Percentiles rank a stretch among this genome's conserved stretches.
Conservation (phyloP, 2,113 vertebrate genomes). For the Microtus oregoni region DNA sequence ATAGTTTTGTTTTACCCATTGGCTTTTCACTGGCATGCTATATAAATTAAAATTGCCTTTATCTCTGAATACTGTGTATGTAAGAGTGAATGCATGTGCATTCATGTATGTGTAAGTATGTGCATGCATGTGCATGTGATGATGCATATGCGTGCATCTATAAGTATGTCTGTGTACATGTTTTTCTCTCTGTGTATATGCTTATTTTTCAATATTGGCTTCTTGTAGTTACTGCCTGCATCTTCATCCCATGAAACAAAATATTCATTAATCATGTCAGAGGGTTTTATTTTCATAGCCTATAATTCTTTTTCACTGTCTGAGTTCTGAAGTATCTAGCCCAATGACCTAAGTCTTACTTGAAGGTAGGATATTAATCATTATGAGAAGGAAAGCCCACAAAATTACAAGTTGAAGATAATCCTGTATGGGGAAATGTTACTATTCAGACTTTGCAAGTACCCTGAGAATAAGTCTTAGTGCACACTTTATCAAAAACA, state of each 20-base stretch:
- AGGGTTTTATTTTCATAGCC: conserved; percentile 73
- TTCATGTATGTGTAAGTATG: neutral
- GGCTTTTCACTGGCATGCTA: neutral
- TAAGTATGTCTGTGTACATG: no score
- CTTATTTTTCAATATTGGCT: neutral
- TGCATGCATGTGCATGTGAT: neutral
- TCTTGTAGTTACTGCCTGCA: conserved; percentile 48
- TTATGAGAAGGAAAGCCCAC: conserved; percentile 66
- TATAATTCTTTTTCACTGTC: conserved; percentile 74
- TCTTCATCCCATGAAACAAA: conserved; percentile 71
- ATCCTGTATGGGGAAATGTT: conserved; percentile 81
- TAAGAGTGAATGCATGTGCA: neutral
- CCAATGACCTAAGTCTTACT: conserved; percentile 75
- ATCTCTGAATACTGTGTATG: neutral
- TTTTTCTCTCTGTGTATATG: neutral
- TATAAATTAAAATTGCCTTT: conserved; percentile 48
- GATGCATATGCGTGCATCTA: neutral
- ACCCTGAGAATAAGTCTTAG: conserved; percentile 84
- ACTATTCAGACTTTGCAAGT: conserved; percentile 78
- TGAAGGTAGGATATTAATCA: conserved; percentile 80
- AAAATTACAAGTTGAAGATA: conserved; percentile 81
- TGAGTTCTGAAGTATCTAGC: conserved; percentile 72
- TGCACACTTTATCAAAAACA: conserved; percentile 82
- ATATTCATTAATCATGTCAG: conserved; percentile 81
- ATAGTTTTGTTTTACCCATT: neutral